Evolutionary conservation across 2,797 vertebrate species (phyloP).

Genomic region (Girardinus metallicus): DNA sequence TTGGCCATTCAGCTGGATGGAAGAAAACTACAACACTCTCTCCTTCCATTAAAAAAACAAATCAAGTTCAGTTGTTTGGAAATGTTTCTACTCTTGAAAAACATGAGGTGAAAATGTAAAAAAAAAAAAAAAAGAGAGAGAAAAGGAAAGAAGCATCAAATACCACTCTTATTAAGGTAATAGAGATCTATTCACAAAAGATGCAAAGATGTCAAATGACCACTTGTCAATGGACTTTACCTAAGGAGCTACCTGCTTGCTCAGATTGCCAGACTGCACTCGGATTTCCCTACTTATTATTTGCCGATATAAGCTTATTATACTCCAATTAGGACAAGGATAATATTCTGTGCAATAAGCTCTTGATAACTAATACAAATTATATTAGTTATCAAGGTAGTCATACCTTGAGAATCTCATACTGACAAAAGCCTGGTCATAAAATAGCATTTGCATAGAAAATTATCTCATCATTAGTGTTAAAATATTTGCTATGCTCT

Average conservation of each 20-base stretch:
- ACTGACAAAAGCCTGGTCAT: not conserved
- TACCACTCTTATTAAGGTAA: not conserved
- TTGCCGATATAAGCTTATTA: not conserved
- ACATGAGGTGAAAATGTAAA: not conserved
- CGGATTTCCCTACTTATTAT: not conserved
- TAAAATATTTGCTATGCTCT: not conserved
- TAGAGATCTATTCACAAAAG: not conserved
- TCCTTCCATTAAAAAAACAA: not conserved
- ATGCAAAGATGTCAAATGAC: not conserved
- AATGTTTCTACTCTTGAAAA: not conserved
- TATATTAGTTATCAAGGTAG: too few species aligned
- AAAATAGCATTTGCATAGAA: not conserved
- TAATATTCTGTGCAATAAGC: not conserved
- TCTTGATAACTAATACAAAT: not conserved
- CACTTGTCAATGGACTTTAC: not conserved
- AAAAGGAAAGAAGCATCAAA: not conserved
- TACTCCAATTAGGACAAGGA: not conserved
- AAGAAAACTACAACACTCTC: not conserved
- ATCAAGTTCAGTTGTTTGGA: not conserved
- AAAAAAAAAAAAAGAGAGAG: too few species aligned
- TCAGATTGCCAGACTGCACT: too few species aligned
- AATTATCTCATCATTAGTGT: not conserved
- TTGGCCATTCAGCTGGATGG: not conserved
- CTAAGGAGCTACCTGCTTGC: not conserved
- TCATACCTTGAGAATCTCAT: not conserved